These are phyloP conservation scores for Melanocharis versteri DNA, from an alignment of 2,113 vertebrate genomes.

Conservation along the genomic window DNA sequence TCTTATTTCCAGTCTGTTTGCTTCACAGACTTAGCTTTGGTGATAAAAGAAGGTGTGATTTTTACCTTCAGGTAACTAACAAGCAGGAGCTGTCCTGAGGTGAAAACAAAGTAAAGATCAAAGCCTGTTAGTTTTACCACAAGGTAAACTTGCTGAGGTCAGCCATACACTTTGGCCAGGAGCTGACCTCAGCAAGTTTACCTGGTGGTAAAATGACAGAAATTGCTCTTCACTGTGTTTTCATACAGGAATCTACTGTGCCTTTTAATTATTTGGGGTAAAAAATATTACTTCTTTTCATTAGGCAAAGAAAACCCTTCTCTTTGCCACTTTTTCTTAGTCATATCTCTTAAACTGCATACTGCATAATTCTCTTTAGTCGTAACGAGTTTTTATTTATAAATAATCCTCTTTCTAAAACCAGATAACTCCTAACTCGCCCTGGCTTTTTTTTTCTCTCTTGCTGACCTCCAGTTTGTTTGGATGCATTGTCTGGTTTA, in stretches of 20 bases:
- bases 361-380: not conserved
- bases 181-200: slow-evolving; percentile 10
- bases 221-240: not conserved
- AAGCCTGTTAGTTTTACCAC: slow-evolving; percentile 10
- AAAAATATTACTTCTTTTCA: not conserved
- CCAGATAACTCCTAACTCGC: not conserved
- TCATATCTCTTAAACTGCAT: not conserved
- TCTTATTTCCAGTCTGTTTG: not conserved
- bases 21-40: not conserved
- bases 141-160: slow-evolving; percentile 7
- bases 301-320: not conserved
- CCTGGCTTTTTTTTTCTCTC: not conserved
- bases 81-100: not conserved
- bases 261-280: not conserved
- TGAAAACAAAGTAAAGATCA: slow-evolving; percentile 42
- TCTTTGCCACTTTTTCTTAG: not conserved
- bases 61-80: slow-evolving; percentile 31
- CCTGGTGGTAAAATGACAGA: not conserved
- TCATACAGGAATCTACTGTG: not conserved
- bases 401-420: not conserved
- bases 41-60: slow-evolving; percentile 36
- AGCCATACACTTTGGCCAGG: not conserved
- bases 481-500: not conserved
- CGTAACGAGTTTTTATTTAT: not conserved
- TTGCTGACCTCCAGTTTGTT: not conserved